Conservation (phyloP, 2,797 vertebrate species). For the Silurus aristotelis region DNA sequence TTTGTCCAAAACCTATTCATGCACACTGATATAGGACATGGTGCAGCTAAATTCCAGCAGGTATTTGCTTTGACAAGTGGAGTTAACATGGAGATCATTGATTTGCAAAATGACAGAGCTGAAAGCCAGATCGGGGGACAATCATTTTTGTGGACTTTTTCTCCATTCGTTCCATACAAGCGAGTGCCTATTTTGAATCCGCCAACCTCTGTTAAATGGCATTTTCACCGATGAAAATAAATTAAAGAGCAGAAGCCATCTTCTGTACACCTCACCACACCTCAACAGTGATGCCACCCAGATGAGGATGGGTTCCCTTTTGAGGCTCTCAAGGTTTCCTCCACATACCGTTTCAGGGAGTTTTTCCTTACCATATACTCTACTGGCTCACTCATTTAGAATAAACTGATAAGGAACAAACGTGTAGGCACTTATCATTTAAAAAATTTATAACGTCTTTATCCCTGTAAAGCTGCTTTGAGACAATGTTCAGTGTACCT, state of each 20-base stretch:
- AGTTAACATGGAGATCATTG: slow-evolving; percentile 28
- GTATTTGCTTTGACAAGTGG: neutral
- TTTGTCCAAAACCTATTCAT: neutral
- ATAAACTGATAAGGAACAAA: no score
- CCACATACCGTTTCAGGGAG: no score
- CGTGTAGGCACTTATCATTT: no score
- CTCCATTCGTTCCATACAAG: slow-evolving; percentile 24
- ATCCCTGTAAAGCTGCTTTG: no score
- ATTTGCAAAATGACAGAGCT: slow-evolving; percentile 44
- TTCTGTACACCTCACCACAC: slow-evolving; percentile 4
- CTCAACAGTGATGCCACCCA: neutral
- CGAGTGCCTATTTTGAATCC: slow-evolving; percentile 37
- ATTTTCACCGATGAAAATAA: slow-evolving; percentile 53
- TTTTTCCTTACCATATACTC: no score
- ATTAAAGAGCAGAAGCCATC: slow-evolving; percentile 39
- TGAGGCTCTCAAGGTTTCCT: neutral
- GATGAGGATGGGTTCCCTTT: no score
- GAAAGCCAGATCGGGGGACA: slow-evolving; percentile 46
- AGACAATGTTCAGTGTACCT: no score
- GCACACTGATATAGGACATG: no score
- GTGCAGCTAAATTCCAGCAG: no score
- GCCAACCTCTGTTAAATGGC: slow-evolving; percentile 44
- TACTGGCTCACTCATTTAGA: no score
- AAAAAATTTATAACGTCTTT: no score
- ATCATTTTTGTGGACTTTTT: slow-evolving; percentile 27